A percentile compares a stretch with the other conserved stretches of the same genome.
Evolutionary conservation across 2,797 vertebrate species (phyloP).

Genomic region (Decapterus maruadsi): DNA sequence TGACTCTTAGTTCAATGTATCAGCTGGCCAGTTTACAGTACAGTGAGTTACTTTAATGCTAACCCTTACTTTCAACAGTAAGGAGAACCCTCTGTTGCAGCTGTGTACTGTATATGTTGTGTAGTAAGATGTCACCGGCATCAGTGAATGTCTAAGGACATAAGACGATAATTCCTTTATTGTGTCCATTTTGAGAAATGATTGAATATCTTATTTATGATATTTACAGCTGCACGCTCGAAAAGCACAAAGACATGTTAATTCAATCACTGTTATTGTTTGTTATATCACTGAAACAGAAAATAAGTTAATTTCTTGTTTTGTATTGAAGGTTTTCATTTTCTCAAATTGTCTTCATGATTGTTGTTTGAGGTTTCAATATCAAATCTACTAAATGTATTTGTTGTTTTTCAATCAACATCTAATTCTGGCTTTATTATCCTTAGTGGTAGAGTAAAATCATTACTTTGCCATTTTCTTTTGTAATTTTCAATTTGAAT

Average conservation of each 20-base stretch:
- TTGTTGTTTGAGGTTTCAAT: slow-evolving; percentile 25
- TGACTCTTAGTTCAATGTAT: background rate
- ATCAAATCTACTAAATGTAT: background rate
- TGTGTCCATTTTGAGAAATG: background rate
- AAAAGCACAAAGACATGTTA: background rate
- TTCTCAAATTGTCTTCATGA: background rate
- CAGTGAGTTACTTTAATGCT: background rate
- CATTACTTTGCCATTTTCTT: slow-evolving; percentile 33
- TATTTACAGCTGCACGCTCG: background rate
- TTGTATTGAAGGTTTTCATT: slow-evolving; percentile 5
- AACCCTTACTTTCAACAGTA: background rate
- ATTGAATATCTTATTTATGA: background rate
- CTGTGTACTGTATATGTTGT: background rate
- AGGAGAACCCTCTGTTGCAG: background rate
- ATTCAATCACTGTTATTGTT: background rate
- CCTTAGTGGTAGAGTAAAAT: background rate
- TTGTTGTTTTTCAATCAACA: slow-evolving; percentile 3
- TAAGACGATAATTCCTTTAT: background rate
- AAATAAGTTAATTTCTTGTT: background rate
- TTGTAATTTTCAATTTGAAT: slow-evolving; percentile 30
- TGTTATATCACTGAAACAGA: slow-evolving; percentile 1
- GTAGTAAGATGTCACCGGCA: background rate
- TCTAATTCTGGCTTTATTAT: slow-evolving; percentile 36
- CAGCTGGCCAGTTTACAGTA: background rate
- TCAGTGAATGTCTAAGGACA: background rate